These are phyloP conservation scores for Cataglyphis altisquamis DNA, from an alignment of 2,888 invertebrate genomes.

Conservation along the genomic window DNA sequence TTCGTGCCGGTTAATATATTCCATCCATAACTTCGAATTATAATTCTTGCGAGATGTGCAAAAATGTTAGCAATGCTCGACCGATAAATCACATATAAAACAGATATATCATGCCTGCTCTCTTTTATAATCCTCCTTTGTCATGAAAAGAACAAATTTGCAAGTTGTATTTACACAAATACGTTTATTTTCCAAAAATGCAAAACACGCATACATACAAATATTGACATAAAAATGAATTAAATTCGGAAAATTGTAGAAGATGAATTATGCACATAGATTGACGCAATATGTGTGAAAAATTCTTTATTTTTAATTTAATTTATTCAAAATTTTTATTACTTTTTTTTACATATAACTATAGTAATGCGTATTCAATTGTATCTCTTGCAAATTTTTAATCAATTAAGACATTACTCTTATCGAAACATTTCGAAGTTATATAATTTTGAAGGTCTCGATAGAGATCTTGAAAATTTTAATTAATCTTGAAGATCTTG, in stretches of 20 bases:
- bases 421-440: not conserved
- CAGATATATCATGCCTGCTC: not conserved
- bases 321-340: not conserved
- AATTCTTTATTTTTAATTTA: not conserved
- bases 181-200: not conserved
- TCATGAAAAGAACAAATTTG: not conserved
- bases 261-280: not conserved
- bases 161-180: not conserved
- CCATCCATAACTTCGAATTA: not conserved
- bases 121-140: not conserved
- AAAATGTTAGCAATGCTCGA: slow-evolving; percentile 6
- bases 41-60: not conserved
- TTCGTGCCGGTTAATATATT: not conserved
- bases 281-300: not conserved
- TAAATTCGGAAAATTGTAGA: not conserved
- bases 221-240: not conserved
- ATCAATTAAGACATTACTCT: not conserved
- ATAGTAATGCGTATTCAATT: not conserved
- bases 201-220: not conserved
- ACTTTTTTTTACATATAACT: not conserved
- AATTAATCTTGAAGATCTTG: not conserved
- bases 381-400: not conserved
- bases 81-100: slow-evolving; percentile 2
- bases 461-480: not conserved
- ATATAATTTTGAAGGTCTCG: not conserved